These are phyloP conservation scores for Lota lota DNA, from an alignment of 2,113 vertebrate species.

Conservation along the genomic window DNA sequence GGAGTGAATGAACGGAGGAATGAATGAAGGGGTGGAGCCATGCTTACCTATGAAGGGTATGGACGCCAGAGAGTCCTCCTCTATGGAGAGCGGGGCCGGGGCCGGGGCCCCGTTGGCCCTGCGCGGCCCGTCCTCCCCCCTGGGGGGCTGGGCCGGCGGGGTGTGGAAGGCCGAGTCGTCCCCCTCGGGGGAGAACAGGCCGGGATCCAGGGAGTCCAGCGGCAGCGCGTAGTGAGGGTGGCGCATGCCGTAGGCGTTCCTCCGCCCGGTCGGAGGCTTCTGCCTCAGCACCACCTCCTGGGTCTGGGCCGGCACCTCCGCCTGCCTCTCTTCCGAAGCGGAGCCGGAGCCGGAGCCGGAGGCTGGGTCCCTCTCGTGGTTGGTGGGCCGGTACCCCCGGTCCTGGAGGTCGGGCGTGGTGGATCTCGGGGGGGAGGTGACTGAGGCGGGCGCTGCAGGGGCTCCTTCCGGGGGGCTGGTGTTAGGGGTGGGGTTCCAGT, in stretches of 20 bases:
- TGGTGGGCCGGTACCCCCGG: conserved; percentile 62
- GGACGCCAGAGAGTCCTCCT: conserved; percentile 91
- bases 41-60: conserved; percentile 96
- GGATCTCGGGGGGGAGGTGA: conserved; percentile 37
- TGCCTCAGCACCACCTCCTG: conserved; percentile 89
- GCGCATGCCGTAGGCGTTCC: conserved; percentile 72
- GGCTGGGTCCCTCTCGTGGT: conserved; percentile 72
- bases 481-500: conserved; percentile 68
- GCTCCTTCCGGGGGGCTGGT: conserved; percentile 65
- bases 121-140: conserved; percentile 41
- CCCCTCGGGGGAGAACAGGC: conserved; percentile 63
- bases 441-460: conserved; percentile 22
- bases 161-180: conserved; percentile 26
- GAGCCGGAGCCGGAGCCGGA: background rate
- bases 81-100: conserved; percentile 77
- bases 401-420: conserved; percentile 57
- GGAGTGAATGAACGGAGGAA: background rate
- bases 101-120: conserved; percentile 73
- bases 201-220: conserved; percentile 75
- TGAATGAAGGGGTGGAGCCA: background rate
- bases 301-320: conserved; percentile 56
- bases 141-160: conserved; percentile 35
- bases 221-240: conserved; percentile 84
- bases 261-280: conserved; percentile 89
- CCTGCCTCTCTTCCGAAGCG: conserved; percentile 56